Evolutionary conservation across 1,140 invertebrate genomes (phyloP).

Genomic region (Theocolax elegans): DNA sequence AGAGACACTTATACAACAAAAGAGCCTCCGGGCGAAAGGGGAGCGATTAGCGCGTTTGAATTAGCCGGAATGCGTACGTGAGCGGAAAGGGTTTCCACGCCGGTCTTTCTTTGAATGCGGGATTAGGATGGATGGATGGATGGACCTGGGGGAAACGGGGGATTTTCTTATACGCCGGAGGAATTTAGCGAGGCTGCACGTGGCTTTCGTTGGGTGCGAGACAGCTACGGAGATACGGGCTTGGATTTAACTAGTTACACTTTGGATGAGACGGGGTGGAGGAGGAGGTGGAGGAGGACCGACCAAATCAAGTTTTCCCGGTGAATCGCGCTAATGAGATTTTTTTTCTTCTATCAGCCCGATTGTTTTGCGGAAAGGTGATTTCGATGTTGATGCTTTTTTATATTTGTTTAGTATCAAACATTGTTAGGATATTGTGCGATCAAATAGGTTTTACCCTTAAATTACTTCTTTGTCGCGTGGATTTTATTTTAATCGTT

Average conservation of each 20-base stretch:
- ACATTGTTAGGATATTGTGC: no score
- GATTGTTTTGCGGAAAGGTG: constrained; percentile 13
- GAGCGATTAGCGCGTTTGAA: constrained; percentile 34
- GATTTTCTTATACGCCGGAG: constrained; percentile 28
- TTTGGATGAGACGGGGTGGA: no score
- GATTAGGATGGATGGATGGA: constrained; percentile 25
- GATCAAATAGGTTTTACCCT: no score
- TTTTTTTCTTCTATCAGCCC: not conserved
- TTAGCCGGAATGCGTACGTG: constrained; percentile 31
- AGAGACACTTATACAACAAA: no score
- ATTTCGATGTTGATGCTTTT: no score
- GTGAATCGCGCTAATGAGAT: not conserved
- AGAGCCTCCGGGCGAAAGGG: not conserved
- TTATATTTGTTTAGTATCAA: no score
- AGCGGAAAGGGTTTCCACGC: constrained; percentile 32
- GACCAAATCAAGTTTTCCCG: not conserved
- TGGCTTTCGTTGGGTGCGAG: not conserved
- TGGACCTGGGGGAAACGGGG: not conserved
- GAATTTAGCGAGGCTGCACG: not conserved
- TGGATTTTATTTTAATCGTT: no score
- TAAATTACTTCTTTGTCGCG: no score
- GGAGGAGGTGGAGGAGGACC: no score
- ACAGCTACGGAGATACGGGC: not conserved
- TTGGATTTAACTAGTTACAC: constrained; percentile 19
- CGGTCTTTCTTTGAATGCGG: constrained; percentile 37